phyloP scores from a whole-genome alignment of 2,797 vertebrate genomes.

The Chanos chanos region DNA sequence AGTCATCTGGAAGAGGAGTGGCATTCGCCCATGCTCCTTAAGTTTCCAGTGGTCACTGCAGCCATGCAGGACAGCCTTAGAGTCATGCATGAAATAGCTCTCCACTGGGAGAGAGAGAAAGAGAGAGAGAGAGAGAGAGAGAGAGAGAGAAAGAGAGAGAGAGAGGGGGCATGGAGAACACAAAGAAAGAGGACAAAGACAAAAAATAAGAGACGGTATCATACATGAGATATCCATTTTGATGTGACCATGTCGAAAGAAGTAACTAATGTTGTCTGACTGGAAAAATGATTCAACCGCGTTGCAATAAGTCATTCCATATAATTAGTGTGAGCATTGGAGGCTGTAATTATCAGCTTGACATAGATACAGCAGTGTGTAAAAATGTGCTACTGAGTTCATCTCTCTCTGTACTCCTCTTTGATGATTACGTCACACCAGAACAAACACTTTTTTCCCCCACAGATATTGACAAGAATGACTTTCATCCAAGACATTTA shows the following conservation, averaged over 20 bases:
- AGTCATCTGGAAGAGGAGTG: conserved; percentile 60
- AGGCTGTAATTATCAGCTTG: background rate
- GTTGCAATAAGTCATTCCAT: no score
- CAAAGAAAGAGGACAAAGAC: background rate
- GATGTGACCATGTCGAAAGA: background rate
- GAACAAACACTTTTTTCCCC: no score
- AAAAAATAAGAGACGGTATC: no score
- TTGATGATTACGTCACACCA: no score
- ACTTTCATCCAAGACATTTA: no score
- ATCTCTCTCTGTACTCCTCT: background rate
- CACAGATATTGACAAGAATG: no score
- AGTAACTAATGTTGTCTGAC: background rate
- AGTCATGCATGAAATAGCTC: conserved; percentile 62
- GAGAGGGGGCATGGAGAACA: background rate
- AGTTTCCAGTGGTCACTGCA: conserved; percentile 70
- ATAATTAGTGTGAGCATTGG: background rate
- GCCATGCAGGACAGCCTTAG: conserved; percentile 63
- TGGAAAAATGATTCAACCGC: background rate
- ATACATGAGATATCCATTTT: no score
- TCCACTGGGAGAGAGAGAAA: conserved; percentile 17
- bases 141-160: background rate
- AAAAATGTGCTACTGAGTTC: background rate
- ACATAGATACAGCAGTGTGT: background rate
- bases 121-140: background rate
- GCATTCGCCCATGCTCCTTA: conserved; percentile 45